Base-by-base conservation (phyloP, 2,113 vertebrate species). In the Tiliqua scincoides region DNA sequence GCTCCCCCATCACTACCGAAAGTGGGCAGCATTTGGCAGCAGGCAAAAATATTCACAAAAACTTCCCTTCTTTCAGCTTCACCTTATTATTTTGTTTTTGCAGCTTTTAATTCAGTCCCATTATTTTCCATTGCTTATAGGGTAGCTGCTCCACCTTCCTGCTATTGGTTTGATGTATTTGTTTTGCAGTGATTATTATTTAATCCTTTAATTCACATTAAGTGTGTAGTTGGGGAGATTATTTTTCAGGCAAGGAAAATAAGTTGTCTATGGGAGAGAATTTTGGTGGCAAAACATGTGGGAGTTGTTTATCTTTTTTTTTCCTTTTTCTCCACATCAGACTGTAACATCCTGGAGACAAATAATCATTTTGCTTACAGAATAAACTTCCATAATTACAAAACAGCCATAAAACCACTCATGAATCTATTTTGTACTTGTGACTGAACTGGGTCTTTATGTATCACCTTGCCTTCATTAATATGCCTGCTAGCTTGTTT, bases 391-490 rank as follows among this genome's bases (percentile, higher is more conserved):
- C 71, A 17, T 32, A 23, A 30, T 43, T 76, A 57, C 3, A 93
- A 3, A 91, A 17, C 11, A 89, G 61, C 0, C 7, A 88, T 48
- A 32, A 63, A 85, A 79, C 40, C n/a, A 48, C 0, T 14, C 6
- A 1, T 18, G 21, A 79, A 84, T 68, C n/a, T 70, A 1, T 82
- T 68, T 80, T 87, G 62, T 12, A 20, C 63, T 68, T 21, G 79
- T 88, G 91, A 3, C 15, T 83, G 83, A 71, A 70, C 84, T 2
- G 54, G 86, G 71, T 27, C 79, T 79, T 91, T 10, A 25, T 43
- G 2, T 48, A 35, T 89, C 52, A 83, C 77, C 68, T 83, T 63
- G 23, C 37, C 61, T 82, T 82, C 79, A 71, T 89, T 91, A 40
- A 37, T 27, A 27, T 63, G 59, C 35, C 37, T 79, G 61, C 30